Evolutionary conservation across 1,140 invertebrate species (phyloP).

Genomic region (Tribolium madens): DNA sequence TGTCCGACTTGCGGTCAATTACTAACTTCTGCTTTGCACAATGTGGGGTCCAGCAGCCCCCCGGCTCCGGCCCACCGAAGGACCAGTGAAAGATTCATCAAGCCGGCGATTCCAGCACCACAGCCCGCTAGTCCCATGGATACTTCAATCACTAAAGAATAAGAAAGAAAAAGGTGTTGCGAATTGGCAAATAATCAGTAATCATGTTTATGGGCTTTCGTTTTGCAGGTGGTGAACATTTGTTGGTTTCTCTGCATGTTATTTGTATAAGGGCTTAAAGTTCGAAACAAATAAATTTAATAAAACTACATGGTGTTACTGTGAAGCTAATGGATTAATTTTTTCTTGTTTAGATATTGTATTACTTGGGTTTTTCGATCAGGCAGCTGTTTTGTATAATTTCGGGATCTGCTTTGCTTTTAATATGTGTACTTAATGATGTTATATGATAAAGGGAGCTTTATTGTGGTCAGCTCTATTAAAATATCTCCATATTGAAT

Average conservation of each 20-base stretch:
- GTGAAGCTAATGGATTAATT: constrained; percentile 33
- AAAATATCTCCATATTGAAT: constrained; percentile 38
- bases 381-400: constrained; percentile 34
- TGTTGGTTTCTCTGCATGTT: constrained; percentile 39
- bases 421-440: constrained; percentile 41
- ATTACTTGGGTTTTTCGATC: constrained; percentile 18
- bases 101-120: constrained; percentile 76
- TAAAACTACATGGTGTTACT: constrained; percentile 44
- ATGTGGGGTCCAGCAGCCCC: constrained; percentile 56
- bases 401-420: constrained; percentile 38
- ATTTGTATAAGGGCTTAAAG: constrained; percentile 23
- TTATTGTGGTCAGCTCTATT: constrained; percentile 11
- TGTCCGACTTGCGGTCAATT: constrained; percentile 82
- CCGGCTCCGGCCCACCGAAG: constrained; percentile 70
- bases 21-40: constrained; percentile 63
- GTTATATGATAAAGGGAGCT: constrained; percentile 37
- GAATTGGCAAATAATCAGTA: background rate
- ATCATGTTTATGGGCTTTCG: background rate
- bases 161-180: constrained; percentile 42
- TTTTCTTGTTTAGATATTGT: constrained; percentile 1
- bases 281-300: constrained; percentile 36
- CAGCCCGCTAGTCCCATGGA: constrained; percentile 78
- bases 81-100: constrained; percentile 82
- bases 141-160: constrained; percentile 68
- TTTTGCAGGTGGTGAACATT: constrained; percentile 22